Conservation (phyloP, 2,113 vertebrate genomes). For the Myanophis thanlyinensis region DNA sequence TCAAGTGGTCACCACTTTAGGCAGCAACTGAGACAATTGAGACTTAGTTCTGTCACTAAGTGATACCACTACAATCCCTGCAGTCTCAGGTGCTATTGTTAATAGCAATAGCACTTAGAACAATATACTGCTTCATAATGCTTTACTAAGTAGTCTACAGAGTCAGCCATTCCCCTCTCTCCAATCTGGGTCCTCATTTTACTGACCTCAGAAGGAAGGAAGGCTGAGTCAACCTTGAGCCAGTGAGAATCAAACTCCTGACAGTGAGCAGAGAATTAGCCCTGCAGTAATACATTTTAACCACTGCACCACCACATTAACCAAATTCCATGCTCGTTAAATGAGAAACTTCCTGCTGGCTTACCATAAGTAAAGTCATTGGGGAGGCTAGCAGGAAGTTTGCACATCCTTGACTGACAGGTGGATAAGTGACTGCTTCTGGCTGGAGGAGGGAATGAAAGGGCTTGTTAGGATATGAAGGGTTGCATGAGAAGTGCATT, state of each 20-base stretch:
- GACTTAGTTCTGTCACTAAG: not conserved
- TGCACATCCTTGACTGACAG: not conserved
- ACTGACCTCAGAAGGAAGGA: not conserved
- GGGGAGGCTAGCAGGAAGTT: not conserved
- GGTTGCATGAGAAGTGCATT: not conserved
- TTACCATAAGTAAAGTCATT: not conserved
- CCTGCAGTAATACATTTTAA: not conserved
- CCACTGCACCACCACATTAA: not conserved
- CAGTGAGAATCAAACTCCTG: not conserved
- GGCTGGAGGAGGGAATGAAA: not conserved
- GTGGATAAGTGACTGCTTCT: not conserved
- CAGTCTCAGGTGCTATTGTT: not conserved
- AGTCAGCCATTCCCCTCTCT: no score
- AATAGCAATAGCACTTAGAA: not conserved
- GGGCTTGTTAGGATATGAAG: no score
- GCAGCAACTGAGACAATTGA: not conserved
- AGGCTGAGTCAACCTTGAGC: not conserved
- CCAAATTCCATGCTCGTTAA: not conserved
- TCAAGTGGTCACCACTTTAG: not conserved
- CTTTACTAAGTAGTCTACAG: no score
- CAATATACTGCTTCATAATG: not conserved
- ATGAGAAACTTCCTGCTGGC: not conserved
- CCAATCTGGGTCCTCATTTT: not conserved
- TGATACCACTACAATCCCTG: not conserved
- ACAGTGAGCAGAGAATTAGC: not conserved